phyloP scores from a whole-genome alignment of 2,797 vertebrate species.

The Menidia menidia region DNA sequence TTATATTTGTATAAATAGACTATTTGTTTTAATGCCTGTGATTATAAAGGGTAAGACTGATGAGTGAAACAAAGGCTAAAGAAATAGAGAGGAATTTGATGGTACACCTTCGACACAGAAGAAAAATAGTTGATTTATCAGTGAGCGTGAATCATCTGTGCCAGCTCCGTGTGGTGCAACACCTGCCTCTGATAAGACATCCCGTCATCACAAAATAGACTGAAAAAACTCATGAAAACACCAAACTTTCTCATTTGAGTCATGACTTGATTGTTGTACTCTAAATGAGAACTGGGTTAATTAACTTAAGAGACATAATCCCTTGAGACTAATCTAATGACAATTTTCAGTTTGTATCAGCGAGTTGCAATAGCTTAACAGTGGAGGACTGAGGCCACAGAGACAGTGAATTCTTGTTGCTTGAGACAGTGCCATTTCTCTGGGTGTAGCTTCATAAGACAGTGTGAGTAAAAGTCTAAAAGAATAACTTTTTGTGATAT shows the following conservation, averaged over 20 bases:
- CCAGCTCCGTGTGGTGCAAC: conserved; percentile 31
- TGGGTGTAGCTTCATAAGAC: conserved; percentile 46
- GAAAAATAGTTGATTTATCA: conserved; percentile 11
- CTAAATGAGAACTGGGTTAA: conserved; percentile 38
- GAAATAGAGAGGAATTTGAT: neutral
- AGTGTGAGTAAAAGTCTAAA: conserved; percentile 59
- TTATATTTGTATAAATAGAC: no score
- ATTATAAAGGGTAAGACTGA: neutral
- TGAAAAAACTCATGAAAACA: conserved; percentile 36
- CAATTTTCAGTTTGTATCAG: conserved; percentile 39
- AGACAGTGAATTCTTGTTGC: conserved; percentile 77
- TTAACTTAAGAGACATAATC: conserved; percentile 35
- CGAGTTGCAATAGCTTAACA: conserved; percentile 45
- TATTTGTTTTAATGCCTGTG: conserved; percentile 45
- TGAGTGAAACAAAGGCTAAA: neutral
- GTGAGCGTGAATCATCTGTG: conserved; percentile 5
- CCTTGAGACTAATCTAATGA: conserved; percentile 41
- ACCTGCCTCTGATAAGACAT: conserved; percentile 34
- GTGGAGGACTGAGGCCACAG: conserved; percentile 48
- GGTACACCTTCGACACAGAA: neutral
- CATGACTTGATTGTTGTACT: conserved; percentile 40
- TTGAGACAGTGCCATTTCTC: conserved; percentile 67
- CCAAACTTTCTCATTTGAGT: conserved; percentile 24
- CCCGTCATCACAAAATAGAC: conserved; percentile 37
- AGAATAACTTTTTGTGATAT: conserved; percentile 68